Conservation (phyloP, 2,113 vertebrate species). For the Campylorhamphus procurvoides region DNA sequence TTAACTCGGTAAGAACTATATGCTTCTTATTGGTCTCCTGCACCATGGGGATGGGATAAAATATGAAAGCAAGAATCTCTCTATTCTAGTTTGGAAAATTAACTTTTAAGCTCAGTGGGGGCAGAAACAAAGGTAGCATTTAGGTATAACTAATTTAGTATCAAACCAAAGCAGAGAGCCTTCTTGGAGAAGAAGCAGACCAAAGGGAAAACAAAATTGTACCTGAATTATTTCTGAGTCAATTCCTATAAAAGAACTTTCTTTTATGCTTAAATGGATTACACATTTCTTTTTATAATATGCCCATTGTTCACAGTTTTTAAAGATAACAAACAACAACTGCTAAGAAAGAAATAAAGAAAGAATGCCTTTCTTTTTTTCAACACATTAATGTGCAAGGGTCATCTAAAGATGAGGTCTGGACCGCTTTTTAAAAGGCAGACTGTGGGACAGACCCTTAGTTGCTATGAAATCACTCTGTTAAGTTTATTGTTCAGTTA, state of each 20-base stretch:
- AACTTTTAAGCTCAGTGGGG: constrained; percentile 59
- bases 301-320: background rate
- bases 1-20: constrained; percentile 23
- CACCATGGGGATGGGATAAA: constrained; percentile 42
- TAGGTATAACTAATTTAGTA: constrained; percentile 62
- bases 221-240: constrained; percentile 58
- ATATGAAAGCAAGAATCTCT: constrained; percentile 50
- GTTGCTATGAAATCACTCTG: background rate
- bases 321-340: constrained; percentile 35
- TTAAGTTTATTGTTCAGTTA: constrained; percentile 17
- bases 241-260: constrained; percentile 37
- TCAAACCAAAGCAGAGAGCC: constrained; percentile 37
- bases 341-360: background rate
- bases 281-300: constrained; percentile 11
- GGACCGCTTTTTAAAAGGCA: background rate
- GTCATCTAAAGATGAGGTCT: background rate
- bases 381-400: background rate
- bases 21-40: constrained; percentile 31
- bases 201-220: constrained; percentile 55
- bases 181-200: constrained; percentile 32
- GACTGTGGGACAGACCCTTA: background rate
- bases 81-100: constrained; percentile 57
- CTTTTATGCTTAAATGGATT: constrained; percentile 39
- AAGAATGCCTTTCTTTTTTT: background rate
- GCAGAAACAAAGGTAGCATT: constrained; percentile 47